Evolutionary conservation across 2,113 vertebrate species (phyloP), one percentile per base, ranked within the genome.

Genomic region (Arenaria interpres): DNA sequence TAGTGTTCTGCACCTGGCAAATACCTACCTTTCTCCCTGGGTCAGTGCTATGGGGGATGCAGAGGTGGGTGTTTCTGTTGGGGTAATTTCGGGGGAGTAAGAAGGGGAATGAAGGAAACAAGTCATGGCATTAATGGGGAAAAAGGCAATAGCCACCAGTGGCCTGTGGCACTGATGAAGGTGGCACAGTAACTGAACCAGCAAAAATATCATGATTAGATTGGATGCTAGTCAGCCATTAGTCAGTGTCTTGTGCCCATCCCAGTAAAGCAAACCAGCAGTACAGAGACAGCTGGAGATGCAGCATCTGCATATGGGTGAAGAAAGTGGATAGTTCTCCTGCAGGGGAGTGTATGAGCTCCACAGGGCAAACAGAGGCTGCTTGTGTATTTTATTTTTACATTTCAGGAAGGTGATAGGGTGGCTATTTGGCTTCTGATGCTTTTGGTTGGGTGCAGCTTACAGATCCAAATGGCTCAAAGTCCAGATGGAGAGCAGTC

Each of bases 241-340:
- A 62, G 12, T 10, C 0, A 1, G 2, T 46, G 13, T 33, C 75
- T 46, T 79, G 8, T 46, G 80, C 33, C 22, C 3, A 14, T 41
- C 51, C 37, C 12, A 11, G 25, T 33, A 57, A 39, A 8, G n/a
- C 51, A 56, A 43, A 24, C 18, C 33, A 78, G 35, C 56, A 37
- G 53, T 20, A 79, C 62, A 63, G 86, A 57, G 51, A 11, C 18
- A 82, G 37, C n/a, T 27, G 9, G 30, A 41, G 41, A 6, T 45
- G 27, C 35, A 81, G 20, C 6, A 19, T 30, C 32, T 71, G 9
- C 2, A 0, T 64, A 25, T 7, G 10, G 27, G 39, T 64, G 75
- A 90, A 48, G 35, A 57, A 53, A 3, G 0, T 0, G 1, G 1
- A 1, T 10, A 21, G 13, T 35, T 54, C 80, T 82, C 64, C 35